A percentile compares a stretch with the other conserved stretches of the same genome.
Evolutionary conservation across 2,797 vertebrate species (phyloP).

Genomic region (Melanotaenia pygmaea): DNA sequence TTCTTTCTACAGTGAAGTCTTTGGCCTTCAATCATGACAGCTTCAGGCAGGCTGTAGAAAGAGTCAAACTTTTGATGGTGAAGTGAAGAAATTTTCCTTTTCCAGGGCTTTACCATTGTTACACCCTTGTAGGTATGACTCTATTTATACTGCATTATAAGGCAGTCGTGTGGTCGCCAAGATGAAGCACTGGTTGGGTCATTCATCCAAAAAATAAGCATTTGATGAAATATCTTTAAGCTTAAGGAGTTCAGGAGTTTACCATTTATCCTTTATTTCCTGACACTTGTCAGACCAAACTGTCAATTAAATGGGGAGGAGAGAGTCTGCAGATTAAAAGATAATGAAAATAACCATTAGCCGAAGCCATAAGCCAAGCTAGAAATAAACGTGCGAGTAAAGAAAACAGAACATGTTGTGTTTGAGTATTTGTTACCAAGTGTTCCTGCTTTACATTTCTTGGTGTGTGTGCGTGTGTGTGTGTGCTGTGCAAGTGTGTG

Average conservation of each 20-base stretch:
- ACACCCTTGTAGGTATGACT: not conserved
- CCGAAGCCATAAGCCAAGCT: not conserved
- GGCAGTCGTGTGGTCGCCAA: not conserved
- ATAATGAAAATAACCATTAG: not conserved
- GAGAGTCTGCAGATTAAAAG: not conserved
- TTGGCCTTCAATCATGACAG: constrained; percentile 20
- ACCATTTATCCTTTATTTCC: constrained; percentile 3
- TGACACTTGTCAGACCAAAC: not conserved
- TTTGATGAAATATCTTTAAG: not conserved
- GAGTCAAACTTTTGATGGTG: not conserved
- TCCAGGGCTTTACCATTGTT: not conserved
- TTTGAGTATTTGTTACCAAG: constrained; percentile 28
- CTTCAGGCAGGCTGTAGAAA: constrained; percentile 6
- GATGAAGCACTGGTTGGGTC: not conserved
- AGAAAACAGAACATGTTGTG: constrained; percentile 21
- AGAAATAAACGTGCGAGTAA: not conserved
- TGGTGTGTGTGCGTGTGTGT: constrained; percentile 31
- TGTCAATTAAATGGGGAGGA: not conserved
- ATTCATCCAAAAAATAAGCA: not conserved
- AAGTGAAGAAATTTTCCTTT: not conserved
- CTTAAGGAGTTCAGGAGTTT: not conserved
- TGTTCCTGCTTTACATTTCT: constrained; percentile 56
- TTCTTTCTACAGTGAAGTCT: constrained; percentile 35
- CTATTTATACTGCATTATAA: not conserved
- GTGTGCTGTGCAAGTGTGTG: constrained; percentile 38